Base-by-base conservation (phyloP, 2,797 vertebrate genomes). In the Chaenodraco wilsoni region DNA sequence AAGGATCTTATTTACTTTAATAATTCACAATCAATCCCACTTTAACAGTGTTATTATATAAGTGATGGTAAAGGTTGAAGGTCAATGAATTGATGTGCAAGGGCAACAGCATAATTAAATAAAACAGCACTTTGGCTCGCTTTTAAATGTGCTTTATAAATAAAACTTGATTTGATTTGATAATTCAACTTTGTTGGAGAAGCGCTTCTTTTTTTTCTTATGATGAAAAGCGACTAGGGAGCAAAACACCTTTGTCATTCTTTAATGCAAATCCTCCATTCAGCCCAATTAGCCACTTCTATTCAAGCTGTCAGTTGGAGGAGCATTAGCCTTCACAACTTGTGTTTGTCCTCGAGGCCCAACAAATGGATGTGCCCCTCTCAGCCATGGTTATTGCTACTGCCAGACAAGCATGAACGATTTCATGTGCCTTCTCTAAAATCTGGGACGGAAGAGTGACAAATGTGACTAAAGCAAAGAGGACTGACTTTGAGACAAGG, bases 191-290 rank as follows among this genome's bases (percentile, higher is more conserved):
- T 86, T 62, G 69, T 79, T 68, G 43, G 57, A 73, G 67, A 87
- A 83, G 81, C 37, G 7, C 45, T 40, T 60, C 63, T 69, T 75
- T 81, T 73, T 65, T 76, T 63, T 37, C 33, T 40, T 17, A 5
- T 70, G 70, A 79, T 77, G 84, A 88, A 87, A 89, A 83, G 85
- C 9, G 69, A 93, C 91, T 85, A 89, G 74, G 84, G 63, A 74
- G 80, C 84, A 64, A 40, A 13, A 83, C 88, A 91, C 89, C 85
- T 90, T 89, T 88, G 84, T 79, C 86, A 86, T 91, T 81, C 62
- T 77, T 91, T 84, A 84, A 92, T 90, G 86, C 84, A 91, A 90
- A 91, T 88, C 79, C 88, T 88, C 77, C 68, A 88, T 92, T 92
- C 82, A 87, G 82, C 65, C 76, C 86, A 90, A 92, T 93, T 94